Evolutionary conservation across 2,797 vertebrate species (phyloP).

Genomic region (Ambastaia sidthimunki): DNA sequence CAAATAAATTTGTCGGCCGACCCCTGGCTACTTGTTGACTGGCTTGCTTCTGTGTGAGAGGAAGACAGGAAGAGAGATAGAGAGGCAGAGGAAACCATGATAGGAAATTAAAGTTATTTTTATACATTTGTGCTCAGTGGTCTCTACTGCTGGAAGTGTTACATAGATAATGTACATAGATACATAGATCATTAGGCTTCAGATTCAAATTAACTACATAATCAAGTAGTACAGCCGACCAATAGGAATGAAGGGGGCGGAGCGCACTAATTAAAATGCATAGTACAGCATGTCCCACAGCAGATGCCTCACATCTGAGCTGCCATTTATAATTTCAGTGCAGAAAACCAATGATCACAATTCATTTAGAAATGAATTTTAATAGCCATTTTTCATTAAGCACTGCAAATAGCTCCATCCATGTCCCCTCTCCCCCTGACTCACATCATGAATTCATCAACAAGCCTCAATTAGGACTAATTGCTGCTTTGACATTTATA

Average conservation of each 20-base stretch:
- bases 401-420: conserved; percentile 25
- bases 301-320: conserved; percentile 52
- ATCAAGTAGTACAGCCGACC: not conserved
- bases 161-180: conserved; percentile 1
- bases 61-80: not conserved
- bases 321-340: conserved; percentile 55
- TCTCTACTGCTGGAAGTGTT: conserved; percentile 13
- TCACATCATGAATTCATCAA: conserved; percentile 41
- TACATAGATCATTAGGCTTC: conserved; percentile 31
- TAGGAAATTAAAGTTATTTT: conserved; percentile 24
- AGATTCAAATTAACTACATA: conserved; percentile 39
- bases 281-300: conserved; percentile 34
- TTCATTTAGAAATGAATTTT: conserved; percentile 24
- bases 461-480: conserved; percentile 49
- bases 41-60: not conserved
- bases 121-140: not conserved
- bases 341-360: conserved; percentile 49
- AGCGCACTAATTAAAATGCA: conserved; percentile 50
- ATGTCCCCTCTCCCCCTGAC: conserved; percentile 15
- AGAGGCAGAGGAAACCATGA: conserved; percentile 4
- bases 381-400: conserved; percentile 50
- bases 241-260: conserved; percentile 2
- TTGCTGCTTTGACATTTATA: conserved; percentile 55
- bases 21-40: conserved; percentile 24
- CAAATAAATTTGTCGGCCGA: conserved; percentile 37